Percentiles rank a stretch among this genome's conserved stretches.
Conservation (phyloP, 1,140 invertebrate species). For the Hormaphis cornu region DNA sequence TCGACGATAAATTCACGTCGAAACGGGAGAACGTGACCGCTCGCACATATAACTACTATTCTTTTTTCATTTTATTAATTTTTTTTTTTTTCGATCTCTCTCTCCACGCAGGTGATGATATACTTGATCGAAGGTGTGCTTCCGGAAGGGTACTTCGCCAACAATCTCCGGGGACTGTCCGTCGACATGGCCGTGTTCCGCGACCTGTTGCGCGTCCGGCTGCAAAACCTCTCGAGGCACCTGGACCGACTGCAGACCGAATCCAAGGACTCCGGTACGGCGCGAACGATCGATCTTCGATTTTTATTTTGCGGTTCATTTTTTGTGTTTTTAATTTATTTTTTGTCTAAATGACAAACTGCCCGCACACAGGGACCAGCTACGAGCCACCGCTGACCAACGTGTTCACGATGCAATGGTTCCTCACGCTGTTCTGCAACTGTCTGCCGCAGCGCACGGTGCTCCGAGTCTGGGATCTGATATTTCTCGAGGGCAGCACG, state of each 20-base stretch:
- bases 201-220: slow-evolving; percentile 69
- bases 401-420: slow-evolving; percentile 99
- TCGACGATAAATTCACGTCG: too few species aligned
- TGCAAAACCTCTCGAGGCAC: slow-evolving; percentile 82
- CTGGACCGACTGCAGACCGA: slow-evolving; percentile 77
- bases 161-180: slow-evolving; percentile 82
- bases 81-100: slow-evolving; percentile 17
- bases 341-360: background rate
- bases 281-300: too few species aligned
- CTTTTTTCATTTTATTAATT: slow-evolving; percentile 20
- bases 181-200: slow-evolving; percentile 97
- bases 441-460: slow-evolving; percentile 85
- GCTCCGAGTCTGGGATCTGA: slow-evolving; percentile 87
- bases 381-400: slow-evolving; percentile 94
- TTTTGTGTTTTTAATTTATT: background rate
- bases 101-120: slow-evolving; percentile 90
- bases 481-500: slow-evolving; percentile 92
- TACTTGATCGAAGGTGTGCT: slow-evolving; percentile 92
- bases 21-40: too few species aligned
- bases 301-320: background rate
- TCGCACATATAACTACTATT: too few species aligned
- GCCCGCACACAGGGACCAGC: slow-evolving; percentile 53
- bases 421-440: slow-evolving; percentile 92
- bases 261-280: slow-evolving; percentile 45
- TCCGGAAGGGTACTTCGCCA: slow-evolving; percentile 89